Evolutionary conservation across 2,797 vertebrate genomes (phyloP).

Genomic region (Chrysocyon brachyurus): DNA sequence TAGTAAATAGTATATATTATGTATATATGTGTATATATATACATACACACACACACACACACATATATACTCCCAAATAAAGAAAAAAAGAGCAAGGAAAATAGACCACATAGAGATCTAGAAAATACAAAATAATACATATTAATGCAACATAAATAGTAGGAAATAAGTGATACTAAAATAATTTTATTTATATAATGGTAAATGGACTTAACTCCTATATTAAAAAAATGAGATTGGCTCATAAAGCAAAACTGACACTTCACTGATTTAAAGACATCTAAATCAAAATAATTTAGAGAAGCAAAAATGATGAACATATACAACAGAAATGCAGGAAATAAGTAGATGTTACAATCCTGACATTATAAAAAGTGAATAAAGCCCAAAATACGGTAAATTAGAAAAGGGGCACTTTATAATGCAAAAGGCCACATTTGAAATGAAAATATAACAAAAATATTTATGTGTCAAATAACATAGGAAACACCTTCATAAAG

Average conservation of each 20-base stretch:
- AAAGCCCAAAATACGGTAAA: background rate
- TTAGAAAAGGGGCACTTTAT: background rate
- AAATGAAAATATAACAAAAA: background rate
- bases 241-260: background rate
- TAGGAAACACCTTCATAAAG: background rate
- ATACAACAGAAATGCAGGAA: background rate
- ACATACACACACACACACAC: too few species aligned
- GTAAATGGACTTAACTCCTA: background rate
- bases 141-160: background rate
- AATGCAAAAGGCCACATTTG: background rate
- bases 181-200: background rate
- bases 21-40: too few species aligned
- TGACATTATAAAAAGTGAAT: background rate
- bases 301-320: background rate
- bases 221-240: background rate
- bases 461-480: background rate
- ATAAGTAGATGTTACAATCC: background rate
- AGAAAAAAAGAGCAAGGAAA: background rate
- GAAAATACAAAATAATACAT: background rate
- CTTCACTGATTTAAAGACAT: background rate
- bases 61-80: background rate
- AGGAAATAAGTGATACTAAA: background rate
- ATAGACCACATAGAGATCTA: background rate
- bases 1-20: background rate
- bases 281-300: conserved; percentile 4